Evolutionary conservation across 2,888 invertebrate species (phyloP).

Genomic region (Thera britannica): DNA sequence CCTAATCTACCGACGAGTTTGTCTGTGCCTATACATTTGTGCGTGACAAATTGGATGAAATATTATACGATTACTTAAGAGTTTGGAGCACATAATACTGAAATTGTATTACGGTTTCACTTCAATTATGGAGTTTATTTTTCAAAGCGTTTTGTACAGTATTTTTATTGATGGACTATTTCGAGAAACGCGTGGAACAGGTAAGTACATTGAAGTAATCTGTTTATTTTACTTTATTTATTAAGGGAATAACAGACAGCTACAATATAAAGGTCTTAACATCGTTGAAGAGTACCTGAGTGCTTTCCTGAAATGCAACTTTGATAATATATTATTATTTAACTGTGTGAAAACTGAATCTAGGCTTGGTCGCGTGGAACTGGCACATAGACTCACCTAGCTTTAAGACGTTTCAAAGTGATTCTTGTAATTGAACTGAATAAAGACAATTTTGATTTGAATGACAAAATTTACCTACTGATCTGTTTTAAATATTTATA

Average conservation of each 20-base stretch:
- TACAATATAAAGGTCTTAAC: too few relatives aligned
- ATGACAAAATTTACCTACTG: too few relatives aligned
- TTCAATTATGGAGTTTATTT: slow-evolving; percentile 38
- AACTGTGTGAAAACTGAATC: too few relatives aligned
- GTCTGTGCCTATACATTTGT: slow-evolving; percentile 34
- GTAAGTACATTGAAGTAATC: too few relatives aligned
- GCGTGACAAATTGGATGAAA: slow-evolving; percentile 52
- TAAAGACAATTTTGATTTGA: too few relatives aligned
- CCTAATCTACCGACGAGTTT: slow-evolving; percentile 27
- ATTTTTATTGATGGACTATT: slow-evolving; percentile 39
- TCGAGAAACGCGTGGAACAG: slow-evolving; percentile 27
- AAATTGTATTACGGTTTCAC: slow-evolving; percentile 41
- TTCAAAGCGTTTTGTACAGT: slow-evolving; percentile 39
- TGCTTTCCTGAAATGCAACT: not conserved
- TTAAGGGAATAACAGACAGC: too few relatives aligned
- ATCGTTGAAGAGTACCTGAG: not conserved
- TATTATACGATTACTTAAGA: slow-evolving; percentile 47
- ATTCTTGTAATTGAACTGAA: too few relatives aligned
- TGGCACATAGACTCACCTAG: too few relatives aligned
- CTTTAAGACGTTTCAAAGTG: too few relatives aligned
- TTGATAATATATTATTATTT: too few relatives aligned
- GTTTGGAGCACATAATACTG: slow-evolving; percentile 42
- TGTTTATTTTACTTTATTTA: too few relatives aligned
- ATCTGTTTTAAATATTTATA: slow-evolving; percentile 25
- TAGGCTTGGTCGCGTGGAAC: too few relatives aligned